Base-by-base conservation (phyloP, 2,888 invertebrate genomes). In the Drosophila stalkeri region DNA sequence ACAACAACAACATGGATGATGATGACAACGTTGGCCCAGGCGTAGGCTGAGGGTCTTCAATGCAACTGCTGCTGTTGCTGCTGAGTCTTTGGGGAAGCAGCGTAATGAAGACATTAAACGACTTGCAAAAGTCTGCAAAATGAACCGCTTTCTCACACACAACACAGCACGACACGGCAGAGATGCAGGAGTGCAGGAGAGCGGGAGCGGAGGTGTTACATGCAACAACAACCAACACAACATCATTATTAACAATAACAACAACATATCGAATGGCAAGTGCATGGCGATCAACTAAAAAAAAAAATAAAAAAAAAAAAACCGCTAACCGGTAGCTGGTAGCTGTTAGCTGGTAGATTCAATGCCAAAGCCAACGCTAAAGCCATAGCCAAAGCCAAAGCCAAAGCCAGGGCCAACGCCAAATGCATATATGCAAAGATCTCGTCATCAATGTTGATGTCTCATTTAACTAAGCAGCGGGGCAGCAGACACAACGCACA, bases 241-340 rank as follows among this genome's bases (percentile, higher is more conserved):
- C 89, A 84, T 85, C 85, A 85, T 85, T 85, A 85, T 84, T 82
- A 85, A 85, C 85, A 87, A 89, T 83, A 85, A 89, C 85, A 85
- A 74, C 75, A 89, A 75, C 79, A 69, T 59, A 61, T 33, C 55
- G 69, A 79, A 75, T 70, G 66, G 62, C 80, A 80, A 77, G 76
- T 77, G 71, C 66, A 55, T 33, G 51, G 43, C 41, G 39, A 51
- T 35, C 54, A 71, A 41, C 54, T 62, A 59, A 51, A 67, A 43
- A 70, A 69, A 12, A n/a, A n/a, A n/a, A n/a, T n/a, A n/a, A 59
- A 51, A 67, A 43, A 59, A 51, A 67, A 43, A 16, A 37, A 73
- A 69, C 62, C 74, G 71, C 78, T 65, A 81, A 78, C 76, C 80
- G 80, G 79, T 80, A 80, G 79, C 81, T 62, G 51, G 11, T 35